Conservation (phyloP, 2,888 invertebrate genomes). For the Venusia cambrica region DNA sequence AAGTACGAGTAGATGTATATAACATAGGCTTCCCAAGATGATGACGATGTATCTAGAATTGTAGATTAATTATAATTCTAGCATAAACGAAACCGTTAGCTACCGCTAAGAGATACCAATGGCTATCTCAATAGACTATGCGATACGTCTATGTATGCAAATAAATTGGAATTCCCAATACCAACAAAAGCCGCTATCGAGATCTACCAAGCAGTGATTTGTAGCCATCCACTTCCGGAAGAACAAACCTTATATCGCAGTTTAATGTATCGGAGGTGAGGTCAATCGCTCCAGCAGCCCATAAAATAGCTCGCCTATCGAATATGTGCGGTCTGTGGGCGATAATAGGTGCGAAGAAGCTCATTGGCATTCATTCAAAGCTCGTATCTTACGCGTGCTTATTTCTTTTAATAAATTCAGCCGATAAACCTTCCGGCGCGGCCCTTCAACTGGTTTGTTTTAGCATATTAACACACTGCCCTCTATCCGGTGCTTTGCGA, state of each 20-base stretch:
- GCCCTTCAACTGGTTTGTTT: constrained; percentile 30
- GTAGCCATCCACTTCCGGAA: constrained; percentile 55
- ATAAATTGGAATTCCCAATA: constrained; percentile 50
- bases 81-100: no score
- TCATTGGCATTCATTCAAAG: constrained; percentile 43
- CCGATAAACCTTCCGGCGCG: constrained; percentile 30
- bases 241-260: constrained; percentile 43
- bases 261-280: constrained; percentile 47
- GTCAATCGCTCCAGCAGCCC: constrained; percentile 49
- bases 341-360: constrained; percentile 46
- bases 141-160: constrained; percentile 55
- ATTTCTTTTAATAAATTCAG: constrained; percentile 34
- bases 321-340: constrained; percentile 46
- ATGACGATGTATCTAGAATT: no score
- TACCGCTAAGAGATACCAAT: constrained; percentile 30
- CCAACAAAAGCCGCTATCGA: constrained; percentile 39
- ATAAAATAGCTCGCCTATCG: constrained; percentile 43
- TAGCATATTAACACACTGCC: constrained; percentile 32
- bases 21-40: no score
- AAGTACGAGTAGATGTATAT: no score
- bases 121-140: constrained; percentile 46
- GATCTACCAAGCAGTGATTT: constrained; percentile 46
- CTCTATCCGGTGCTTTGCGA: constrained; percentile 31
- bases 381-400: constrained; percentile 34
- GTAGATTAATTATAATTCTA: no score